phyloP scores from a whole-genome alignment of 1,140 invertebrate genomes.

The Solen grandis region DNA sequence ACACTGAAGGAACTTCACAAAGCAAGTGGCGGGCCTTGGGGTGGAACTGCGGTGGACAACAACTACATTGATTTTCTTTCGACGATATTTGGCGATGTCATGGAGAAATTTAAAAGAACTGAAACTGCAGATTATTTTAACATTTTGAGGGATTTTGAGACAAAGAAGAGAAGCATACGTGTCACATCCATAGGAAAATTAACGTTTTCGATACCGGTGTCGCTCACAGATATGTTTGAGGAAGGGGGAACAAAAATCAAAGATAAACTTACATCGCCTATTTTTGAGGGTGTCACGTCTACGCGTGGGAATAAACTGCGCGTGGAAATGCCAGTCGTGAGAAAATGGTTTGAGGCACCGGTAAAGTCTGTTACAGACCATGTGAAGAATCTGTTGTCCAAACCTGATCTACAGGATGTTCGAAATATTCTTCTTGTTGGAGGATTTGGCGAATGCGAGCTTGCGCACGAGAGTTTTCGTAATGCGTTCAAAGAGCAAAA shows the following conservation, averaged over 20 bases:
- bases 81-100: conserved; percentile 1
- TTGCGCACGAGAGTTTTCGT: no score
- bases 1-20: conserved; percentile 16
- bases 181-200: not conserved
- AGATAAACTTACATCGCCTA: not conserved
- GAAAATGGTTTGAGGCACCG: not conserved
- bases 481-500: no score
- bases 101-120: no score
- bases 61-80: conserved; percentile 16
- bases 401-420: no score
- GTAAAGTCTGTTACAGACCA: no score
- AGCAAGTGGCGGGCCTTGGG: no score
- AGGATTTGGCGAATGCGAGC: no score
- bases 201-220: not conserved
- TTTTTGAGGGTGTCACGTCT: not conserved
- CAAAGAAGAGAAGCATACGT: conserved; percentile 18
- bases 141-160: no score
- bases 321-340: not conserved
- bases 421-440: no score
- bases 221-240: conserved; percentile 10
- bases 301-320: conserved; percentile 13
- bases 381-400: not conserved
- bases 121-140: no score
- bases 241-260: not conserved
- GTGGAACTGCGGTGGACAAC: conserved; percentile 26